phyloP scores from a whole-genome alignment of 2,888 invertebrate genomes.

The Seladonia tumulorum region DNA sequence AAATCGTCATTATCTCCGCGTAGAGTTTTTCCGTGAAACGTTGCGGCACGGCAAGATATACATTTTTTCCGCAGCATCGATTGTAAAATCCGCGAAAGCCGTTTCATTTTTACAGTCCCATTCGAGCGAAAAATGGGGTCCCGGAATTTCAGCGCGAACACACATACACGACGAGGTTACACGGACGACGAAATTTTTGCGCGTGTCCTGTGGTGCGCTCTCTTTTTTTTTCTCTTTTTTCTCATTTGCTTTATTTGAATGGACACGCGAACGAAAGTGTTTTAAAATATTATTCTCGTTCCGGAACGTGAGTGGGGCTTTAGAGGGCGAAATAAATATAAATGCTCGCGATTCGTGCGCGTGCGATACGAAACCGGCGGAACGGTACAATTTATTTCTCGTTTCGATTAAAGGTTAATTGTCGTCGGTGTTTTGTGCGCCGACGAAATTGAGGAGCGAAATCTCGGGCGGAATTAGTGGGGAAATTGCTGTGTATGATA shows the following conservation, averaged over 20 bases:
- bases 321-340: slow-evolving; percentile 28
- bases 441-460: background rate
- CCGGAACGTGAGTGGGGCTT: slow-evolving; percentile 4
- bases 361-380: slow-evolving; percentile 14
- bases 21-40: slow-evolving; percentile 34
- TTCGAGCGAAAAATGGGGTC: slow-evolving; percentile 50
- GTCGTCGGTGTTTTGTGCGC: background rate
- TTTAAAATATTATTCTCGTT: slow-evolving; percentile 30
- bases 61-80: slow-evolving; percentile 35
- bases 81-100: slow-evolving; percentile 45
- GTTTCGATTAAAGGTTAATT: slow-evolving; percentile 2
- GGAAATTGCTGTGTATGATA: background rate
- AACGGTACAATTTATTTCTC: background rate
- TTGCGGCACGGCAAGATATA: background rate
- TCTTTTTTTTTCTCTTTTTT: background rate
- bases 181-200: slow-evolving; percentile 21
- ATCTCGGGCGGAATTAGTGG: background rate
- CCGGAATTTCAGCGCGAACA: slow-evolving; percentile 48
- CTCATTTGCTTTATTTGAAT: slow-evolving; percentile 19
- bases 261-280: slow-evolving; percentile 30
- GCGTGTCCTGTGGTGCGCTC: background rate
- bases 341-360: slow-evolving; percentile 26
- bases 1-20: slow-evolving; percentile 20
- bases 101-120: slow-evolving; percentile 47
- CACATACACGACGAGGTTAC: slow-evolving; percentile 52